Evolutionary conservation across 2,113 vertebrate species (phyloP).

Genomic region (Catharus fuscescens): DNA sequence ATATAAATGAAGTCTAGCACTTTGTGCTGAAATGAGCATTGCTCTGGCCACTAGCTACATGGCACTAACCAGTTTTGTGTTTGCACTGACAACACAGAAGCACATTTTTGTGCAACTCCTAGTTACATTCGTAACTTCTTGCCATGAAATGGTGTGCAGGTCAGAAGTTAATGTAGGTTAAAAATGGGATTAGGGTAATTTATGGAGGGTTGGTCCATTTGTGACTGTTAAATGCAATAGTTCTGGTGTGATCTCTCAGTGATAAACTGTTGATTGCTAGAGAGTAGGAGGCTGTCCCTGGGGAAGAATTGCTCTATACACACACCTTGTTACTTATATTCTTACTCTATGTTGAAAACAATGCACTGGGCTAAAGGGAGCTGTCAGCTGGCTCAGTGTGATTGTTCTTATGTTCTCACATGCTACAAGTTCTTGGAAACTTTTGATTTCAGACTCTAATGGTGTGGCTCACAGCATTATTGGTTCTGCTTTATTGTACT

Average conservation of each 20-base stretch:
- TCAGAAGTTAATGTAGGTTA: background rate
- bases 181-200: background rate
- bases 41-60: background rate
- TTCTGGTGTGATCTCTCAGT: background rate
- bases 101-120: background rate
- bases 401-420: background rate
- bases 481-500: background rate
- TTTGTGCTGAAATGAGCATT: background rate
- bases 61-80: background rate
- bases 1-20: background rate
- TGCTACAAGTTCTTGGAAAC: slow-evolving; percentile 2
- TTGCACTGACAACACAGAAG: background rate
- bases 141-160: background rate
- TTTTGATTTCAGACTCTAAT: background rate
- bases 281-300: background rate
- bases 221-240: background rate
- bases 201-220: background rate
- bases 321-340: background rate
- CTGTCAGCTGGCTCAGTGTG: background rate
- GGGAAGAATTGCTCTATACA: background rate
- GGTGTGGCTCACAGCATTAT: background rate
- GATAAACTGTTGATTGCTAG: background rate
- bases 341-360: background rate
- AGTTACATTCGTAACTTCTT: background rate
- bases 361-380: background rate